A percentile compares a stretch with the other conserved stretches of the same genome.
Conservation (phyloP, 2,113 vertebrate genomes). For the Synodontis membranacea region DNA sequence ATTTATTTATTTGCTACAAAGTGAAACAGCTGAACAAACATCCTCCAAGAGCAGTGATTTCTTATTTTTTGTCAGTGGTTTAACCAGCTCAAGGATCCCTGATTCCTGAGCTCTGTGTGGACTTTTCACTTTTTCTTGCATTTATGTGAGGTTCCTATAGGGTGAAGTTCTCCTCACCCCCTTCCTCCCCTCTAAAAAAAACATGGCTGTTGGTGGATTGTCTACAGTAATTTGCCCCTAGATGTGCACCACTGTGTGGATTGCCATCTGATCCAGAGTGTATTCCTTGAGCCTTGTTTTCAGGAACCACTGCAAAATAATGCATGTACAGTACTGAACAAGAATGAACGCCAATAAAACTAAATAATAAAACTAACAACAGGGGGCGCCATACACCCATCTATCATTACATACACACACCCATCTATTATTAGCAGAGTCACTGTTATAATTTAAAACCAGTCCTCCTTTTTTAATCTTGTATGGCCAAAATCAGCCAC, state of each 20-base stretch:
- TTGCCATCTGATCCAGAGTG: neutral
- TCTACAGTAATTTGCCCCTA: neutral
- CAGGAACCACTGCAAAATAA: neutral
- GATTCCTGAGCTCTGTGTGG: neutral
- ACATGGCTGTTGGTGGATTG: neutral
- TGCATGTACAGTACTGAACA: neutral
- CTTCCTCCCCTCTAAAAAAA: neutral
- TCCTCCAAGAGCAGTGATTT: too few relatives aligned
- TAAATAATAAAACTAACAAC: neutral
- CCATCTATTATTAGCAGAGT: conserved; percentile 14
- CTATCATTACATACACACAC: neutral
- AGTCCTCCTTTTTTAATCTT: neutral
- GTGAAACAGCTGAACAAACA: too few relatives aligned
- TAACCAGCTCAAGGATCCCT: neutral
- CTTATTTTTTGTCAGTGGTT: too few relatives aligned
- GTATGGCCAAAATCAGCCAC: neutral
- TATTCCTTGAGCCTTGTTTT: neutral
- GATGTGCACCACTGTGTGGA: neutral
- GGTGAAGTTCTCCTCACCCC: neutral
- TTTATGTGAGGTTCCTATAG: neutral
- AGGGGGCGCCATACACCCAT: conserved; percentile 39
- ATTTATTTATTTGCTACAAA: too few relatives aligned
- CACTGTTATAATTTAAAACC: neutral
- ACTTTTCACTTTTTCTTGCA: neutral
- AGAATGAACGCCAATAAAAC: neutral